Evolutionary conservation across 2,113 vertebrate species (phyloP), one percentile per base, ranked within the genome.

Genomic region (Tetrax tetrax): DNA sequence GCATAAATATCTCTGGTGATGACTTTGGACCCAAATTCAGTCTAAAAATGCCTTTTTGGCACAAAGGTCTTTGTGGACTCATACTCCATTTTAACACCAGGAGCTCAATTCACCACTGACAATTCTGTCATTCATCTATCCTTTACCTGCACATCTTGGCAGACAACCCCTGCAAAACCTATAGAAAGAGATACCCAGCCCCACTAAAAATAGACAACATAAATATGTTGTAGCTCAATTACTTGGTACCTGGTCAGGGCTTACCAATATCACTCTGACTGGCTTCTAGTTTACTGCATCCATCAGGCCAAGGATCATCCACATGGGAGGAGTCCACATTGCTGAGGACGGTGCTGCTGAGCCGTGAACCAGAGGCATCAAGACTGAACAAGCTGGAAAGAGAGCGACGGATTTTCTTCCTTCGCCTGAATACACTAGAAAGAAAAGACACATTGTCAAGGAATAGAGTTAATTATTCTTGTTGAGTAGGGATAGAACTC

Each of bases 351-450:
- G 95, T 97, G 88, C 97, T 95, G 41, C 97, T 98, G 63, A 98
- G 94, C 98, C 98, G 99, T 2, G 98, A 97, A 91, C 97, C 96
- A 83, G 98, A 98, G 59, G 90, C 96, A 72, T 97, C 84, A 7
- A 98, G 94, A n/a, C 43, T 97, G 65, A 99, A 97, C 90, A 99
- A 97, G 29, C 95, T 97, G 79, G 89, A 97, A 94, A 99, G 95
- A 48, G 98, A 97, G 48, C 87, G 78, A 54, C 91, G 98, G 61
- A 96, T 95, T 64, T 97, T 97, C 43, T 98, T 98, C 25, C 98
- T 95, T 33, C 98, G 97, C 37, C 98, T 97, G 96, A 99, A 99
- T 53, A 99, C 91, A 7, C 99, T 99, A 69, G 28, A 75, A 81
- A 93, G 23, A 77, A 87, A 82, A 89, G 53, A 90, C 31, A 20